Base-by-base conservation (phyloP, 2,888 invertebrate genomes). In the Caenorhabditis sp. region DNA sequence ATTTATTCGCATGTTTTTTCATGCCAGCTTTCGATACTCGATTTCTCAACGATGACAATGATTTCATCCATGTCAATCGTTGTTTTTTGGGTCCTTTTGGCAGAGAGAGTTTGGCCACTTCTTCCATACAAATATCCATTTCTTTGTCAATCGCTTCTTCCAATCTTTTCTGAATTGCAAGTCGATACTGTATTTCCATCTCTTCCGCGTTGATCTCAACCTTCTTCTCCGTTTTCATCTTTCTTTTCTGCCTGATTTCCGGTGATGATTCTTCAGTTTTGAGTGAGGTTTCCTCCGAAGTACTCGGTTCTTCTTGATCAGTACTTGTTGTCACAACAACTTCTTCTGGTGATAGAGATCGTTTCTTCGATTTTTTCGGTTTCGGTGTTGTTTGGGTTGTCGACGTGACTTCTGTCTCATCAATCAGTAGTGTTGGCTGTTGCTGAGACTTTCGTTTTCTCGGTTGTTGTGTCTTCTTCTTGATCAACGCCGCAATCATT, bases 401-500 rank as follows among this genome's bases (percentile, higher is more conserved):
- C 0, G 73, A 68, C 8, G 73, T 65, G 0, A 66, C 65, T 36
- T 68, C 73, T n/a, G n/a, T n/a, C n/a, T n/a, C n/a, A n/a, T n/a
- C n/a, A n/a, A n/a, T n/a, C n/a, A 10, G 31, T 31, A 6, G 31
- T 31, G 4, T 4, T 31, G 4, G 19, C 60, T 60, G 19, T 26
- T 36, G 2, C 12, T n/a, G 43, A 26, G 6, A 12, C 10, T 21
- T 49, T 49, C 49, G 3, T 60, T 50, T 24, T 60, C 49, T 66
- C 43, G 54, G 37, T 21, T 24, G n/a, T 21, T 49, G 49, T 12
- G 43, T 37, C 51, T 64, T 50, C 36, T 75, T 66, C 53, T 69
- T 70, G 23, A 77, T 76, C 31, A 74, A 51, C n/a, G 14, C 26
- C 3, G 79, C 75, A 19, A 77, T 70, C 1, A 53, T 36, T 1